phyloP scores from a whole-genome alignment of 2,113 vertebrate species.

The Anser brachyrhynchus region DNA sequence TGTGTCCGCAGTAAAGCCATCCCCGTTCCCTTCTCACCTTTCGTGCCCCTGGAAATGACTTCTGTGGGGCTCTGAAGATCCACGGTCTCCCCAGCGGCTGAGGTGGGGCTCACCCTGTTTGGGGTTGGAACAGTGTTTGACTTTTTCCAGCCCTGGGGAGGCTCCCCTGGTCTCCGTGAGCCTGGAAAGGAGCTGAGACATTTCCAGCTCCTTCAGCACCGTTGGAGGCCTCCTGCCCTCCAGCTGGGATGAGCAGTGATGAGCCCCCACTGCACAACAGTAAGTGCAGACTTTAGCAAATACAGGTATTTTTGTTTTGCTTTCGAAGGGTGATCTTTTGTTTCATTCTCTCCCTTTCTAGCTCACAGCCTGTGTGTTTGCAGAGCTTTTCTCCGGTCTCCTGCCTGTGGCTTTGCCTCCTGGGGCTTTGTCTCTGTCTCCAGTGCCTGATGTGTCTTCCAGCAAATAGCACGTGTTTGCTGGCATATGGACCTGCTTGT shows the following conservation, averaged over 20 bases:
- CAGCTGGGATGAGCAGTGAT: rapidly evolving
- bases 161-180: rapidly evolving
- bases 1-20: neutral
- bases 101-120: neutral
- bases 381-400: neutral
- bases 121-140: rapidly evolving
- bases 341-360: neutral
- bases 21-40: neutral
- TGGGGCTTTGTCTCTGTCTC: too few relatives aligned
- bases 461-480: rapidly evolving
- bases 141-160: neutral
- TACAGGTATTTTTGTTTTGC: rapidly evolving
- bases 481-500: neutral
- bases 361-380: neutral
- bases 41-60: neutral
- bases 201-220: neutral
- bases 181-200: neutral
- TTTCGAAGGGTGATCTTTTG: rapidly evolving
- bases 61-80: neutral
- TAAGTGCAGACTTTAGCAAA: too few relatives aligned
- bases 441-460: neutral
- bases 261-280: neutral
- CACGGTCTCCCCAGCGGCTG: neutral
- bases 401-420: neutral
- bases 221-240: neutral